Conservation (phyloP, 1,140 invertebrate genomes). For the Lamellibrachia luymesi region DNA sequence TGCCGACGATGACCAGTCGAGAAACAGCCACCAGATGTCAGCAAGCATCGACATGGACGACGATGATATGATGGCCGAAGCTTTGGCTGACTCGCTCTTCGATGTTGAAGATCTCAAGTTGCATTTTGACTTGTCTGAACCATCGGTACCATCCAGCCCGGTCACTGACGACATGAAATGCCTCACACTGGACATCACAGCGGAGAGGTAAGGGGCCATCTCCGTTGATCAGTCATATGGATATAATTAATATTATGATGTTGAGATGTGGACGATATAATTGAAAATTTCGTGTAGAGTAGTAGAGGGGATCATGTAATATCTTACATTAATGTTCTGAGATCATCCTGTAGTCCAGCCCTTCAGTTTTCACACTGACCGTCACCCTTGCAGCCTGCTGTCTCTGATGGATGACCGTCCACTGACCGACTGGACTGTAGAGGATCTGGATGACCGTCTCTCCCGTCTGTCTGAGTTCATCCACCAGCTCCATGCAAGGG, state of each 20-base stretch:
- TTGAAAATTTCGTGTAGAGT: too few species aligned
- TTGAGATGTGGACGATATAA: too few species aligned
- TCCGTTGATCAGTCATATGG: too few species aligned
- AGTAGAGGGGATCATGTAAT: too few species aligned
- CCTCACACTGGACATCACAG: background rate
- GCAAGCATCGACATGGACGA: background rate
- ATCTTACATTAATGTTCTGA: too few species aligned
- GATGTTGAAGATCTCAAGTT: background rate
- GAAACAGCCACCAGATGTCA: background rate
- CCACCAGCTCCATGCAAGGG: conserved; percentile 13
- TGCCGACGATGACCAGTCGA: background rate
- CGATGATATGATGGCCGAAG: background rate
- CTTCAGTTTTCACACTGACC: background rate
- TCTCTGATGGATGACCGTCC: background rate
- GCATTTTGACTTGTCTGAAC: background rate
- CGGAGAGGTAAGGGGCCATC: background rate
- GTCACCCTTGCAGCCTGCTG: background rate
- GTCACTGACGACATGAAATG: background rate
- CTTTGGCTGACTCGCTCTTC: background rate
- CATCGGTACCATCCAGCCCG: background rate
- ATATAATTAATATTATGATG: too few species aligned
- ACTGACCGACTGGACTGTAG: background rate
- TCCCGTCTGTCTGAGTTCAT: background rate
- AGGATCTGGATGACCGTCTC: conserved; percentile 1
- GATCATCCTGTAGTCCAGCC: too few species aligned